Percentiles rank a stretch among this genome's conserved stretches.
Evolutionary conservation across 1,140 invertebrate species (phyloP).

Genomic region (Drosophila carrolli): DNA sequence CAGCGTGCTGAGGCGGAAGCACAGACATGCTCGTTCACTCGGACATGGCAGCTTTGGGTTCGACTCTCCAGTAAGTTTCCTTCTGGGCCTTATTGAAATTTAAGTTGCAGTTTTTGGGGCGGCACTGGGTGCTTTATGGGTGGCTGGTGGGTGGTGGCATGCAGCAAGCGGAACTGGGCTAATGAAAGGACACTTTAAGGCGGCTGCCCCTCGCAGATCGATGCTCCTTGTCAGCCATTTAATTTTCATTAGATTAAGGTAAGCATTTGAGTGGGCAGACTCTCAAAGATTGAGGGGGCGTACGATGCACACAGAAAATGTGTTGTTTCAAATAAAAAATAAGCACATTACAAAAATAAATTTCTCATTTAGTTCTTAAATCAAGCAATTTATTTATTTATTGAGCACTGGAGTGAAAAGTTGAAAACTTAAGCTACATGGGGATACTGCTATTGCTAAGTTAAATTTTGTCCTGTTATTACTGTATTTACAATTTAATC

Average conservation of each 20-base stretch:
- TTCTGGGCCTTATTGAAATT: conserved; percentile 59
- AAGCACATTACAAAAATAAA: background rate
- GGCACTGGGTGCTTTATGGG: background rate
- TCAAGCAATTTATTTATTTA: no score
- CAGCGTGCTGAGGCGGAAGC: conserved; percentile 67
- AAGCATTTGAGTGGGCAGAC: conserved; percentile 44
- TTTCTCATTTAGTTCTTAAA: no score
- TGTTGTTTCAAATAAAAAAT: background rate
- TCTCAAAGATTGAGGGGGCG: background rate
- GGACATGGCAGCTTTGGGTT: conserved; percentile 47
- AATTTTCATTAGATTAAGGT: conserved; percentile 76
- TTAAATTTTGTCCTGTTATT: no score
- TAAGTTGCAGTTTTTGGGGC: conserved; percentile 48
- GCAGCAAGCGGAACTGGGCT: conserved; percentile 44
- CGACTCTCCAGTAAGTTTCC: conserved; percentile 7
- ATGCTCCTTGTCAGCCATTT: conserved; percentile 48
- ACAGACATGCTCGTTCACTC: conserved; percentile 55
- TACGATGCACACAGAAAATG: background rate
- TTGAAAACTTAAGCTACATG: no score
- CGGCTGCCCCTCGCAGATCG: conserved; percentile 17
- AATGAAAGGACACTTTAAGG: conserved; percentile 68
- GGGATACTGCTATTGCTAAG: no score
- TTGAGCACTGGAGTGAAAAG: no score
- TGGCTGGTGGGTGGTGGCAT: background rate
- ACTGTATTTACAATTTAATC: no score